Conservation (phyloP, 2,113 vertebrate genomes). For the Macaca nemestrina region DNA sequence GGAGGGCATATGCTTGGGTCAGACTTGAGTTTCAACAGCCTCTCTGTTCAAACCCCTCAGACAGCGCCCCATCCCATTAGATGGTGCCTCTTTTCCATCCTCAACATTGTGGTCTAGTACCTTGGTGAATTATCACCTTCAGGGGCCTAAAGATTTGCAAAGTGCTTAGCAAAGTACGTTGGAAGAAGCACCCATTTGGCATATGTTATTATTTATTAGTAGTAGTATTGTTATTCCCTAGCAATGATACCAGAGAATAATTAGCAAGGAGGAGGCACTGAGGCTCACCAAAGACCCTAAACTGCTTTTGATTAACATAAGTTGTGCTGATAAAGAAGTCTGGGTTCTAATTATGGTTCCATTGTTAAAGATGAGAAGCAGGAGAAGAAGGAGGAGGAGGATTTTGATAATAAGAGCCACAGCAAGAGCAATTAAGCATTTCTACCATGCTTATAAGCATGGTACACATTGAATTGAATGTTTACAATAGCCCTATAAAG, state of each 20-base stretch:
- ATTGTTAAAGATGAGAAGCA: not conserved
- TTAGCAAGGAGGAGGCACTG: not conserved
- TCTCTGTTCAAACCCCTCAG: not conserved
- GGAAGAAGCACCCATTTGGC: not conserved
- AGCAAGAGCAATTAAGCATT: not conserved
- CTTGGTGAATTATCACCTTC: not conserved
- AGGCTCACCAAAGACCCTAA: not conserved
- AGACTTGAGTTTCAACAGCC: not conserved
- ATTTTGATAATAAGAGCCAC: not conserved
- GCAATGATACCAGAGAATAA: not conserved
- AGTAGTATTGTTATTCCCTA: not conserved
- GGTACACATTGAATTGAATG: not conserved
- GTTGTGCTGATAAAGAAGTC: not conserved
- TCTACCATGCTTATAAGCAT: not conserved
- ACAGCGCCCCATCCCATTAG: not conserved
- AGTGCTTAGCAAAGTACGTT: not conserved
- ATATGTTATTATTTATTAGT: not conserved
- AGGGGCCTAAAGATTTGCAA: not conserved
- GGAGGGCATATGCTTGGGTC: not conserved
- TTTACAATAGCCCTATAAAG: not conserved
- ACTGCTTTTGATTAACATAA: not conserved
- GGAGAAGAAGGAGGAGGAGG: not conserved
- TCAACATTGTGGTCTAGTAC: not conserved
- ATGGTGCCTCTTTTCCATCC: not conserved
- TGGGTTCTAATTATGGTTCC: not conserved